Evolutionary conservation across 2,113 vertebrate species (phyloP).

Genomic region (Myotis yumanensis): DNA sequence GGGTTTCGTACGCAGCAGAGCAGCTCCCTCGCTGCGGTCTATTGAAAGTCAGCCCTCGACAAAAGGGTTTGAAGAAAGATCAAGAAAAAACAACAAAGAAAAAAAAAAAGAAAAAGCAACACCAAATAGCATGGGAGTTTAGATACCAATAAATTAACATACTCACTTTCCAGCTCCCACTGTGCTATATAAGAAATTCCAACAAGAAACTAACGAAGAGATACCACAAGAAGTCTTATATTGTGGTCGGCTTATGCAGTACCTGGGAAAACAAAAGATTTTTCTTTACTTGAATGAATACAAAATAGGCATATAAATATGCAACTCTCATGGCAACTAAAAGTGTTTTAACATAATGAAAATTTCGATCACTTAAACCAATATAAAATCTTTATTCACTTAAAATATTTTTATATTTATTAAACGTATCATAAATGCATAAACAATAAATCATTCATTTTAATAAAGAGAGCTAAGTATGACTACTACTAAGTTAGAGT

Average conservation of each 20-base stretch:
- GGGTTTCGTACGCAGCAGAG: no score
- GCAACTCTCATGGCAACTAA: neutral
- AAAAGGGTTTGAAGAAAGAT: no score
- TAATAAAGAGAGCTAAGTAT: slow-evolving; percentile 19
- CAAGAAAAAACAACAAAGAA: no score
- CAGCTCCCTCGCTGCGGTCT: no score
- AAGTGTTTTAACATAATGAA: neutral
- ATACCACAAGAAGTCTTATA: slow-evolving; percentile 99
- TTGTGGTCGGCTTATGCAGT: slow-evolving; percentile 97
- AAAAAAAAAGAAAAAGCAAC: neutral
- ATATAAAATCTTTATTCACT: neutral
- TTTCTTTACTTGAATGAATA: slow-evolving; percentile 22
- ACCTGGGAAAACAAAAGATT: slow-evolving; percentile 85
- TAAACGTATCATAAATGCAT: neutral
- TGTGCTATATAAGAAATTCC: slow-evolving; percentile 98
- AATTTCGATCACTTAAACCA: neutral
- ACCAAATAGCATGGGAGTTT: neutral
- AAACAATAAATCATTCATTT: slow-evolving; percentile 12
- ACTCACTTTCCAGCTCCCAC: slow-evolving; percentile 95
- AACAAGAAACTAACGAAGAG: slow-evolving; percentile 96
- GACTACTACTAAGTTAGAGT: neutral
- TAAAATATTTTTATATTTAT: slow-evolving; percentile 7
- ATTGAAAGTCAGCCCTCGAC: no score
- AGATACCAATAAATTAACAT: neutral
- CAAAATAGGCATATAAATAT: neutral